A percentile compares a stretch with the other conserved stretches of the same genome.
These are phyloP conservation scores for Tetragonula clypearis DNA, from an alignment of 1,140 invertebrate genomes.

Conservation along the genomic window DNA sequence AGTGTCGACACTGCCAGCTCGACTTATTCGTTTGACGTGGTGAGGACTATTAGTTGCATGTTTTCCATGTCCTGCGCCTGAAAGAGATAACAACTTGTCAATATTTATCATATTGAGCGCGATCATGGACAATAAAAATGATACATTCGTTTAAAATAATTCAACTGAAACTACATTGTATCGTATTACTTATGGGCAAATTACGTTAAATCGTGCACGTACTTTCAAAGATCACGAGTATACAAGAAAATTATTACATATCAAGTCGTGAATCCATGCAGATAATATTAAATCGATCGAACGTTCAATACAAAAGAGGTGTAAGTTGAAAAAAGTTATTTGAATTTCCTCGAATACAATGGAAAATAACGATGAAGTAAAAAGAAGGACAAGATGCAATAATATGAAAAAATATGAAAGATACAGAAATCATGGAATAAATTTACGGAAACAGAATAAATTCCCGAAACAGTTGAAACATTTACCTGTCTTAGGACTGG, in stretches of 20 bases:
- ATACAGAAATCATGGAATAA: too few relatives aligned
- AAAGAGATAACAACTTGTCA: constrained; percentile 4
- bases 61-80: constrained; percentile 65
- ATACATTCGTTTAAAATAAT: neutral
- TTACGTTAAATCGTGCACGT: neutral
- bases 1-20: constrained; percentile 87
- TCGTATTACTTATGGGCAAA: neutral
- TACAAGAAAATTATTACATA: neutral
- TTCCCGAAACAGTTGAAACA: neutral
- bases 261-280: too few relatives aligned
- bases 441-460: neutral
- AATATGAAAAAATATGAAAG: too few relatives aligned
- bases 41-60: constrained; percentile 78
- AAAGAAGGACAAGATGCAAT: too few relatives aligned
- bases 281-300: too few relatives aligned
- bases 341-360: too few relatives aligned
- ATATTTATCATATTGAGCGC: too few relatives aligned
- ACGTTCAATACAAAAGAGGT: too few relatives aligned
- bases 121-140: neutral
- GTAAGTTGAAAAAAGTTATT: too few relatives aligned
- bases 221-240: too few relatives aligned
- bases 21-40: constrained; percentile 79
- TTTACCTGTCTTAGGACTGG: constrained; percentile 74
- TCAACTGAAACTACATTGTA: neutral
- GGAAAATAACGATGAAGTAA: too few relatives aligned